A percentile compares a stretch with the other conserved stretches of the same genome.
Evolutionary conservation across 30 jellyfish, hydroid and myxozoan genomes (phyloP).

Genomic region (Catostylus mosaicus): DNA sequence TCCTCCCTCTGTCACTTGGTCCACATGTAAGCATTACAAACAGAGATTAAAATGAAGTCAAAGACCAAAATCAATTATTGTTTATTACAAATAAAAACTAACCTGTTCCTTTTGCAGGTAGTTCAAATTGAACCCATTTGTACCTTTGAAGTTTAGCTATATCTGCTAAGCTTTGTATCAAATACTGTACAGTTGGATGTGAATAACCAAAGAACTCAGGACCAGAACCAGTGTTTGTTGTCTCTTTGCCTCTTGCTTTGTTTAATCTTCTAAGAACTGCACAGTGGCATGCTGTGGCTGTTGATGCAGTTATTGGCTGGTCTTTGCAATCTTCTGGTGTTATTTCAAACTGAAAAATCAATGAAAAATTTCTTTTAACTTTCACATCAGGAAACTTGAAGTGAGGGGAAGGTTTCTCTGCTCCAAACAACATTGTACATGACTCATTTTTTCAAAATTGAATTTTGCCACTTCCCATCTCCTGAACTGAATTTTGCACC

Average conservation of each 20-base stretch:
- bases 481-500: too few relatives aligned
- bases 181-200: conserved; percentile 89
- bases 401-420: too few relatives aligned
- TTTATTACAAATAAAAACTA: not conserved
- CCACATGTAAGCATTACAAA: too few relatives aligned
- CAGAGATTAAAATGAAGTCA: too few relatives aligned
- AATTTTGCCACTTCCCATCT: too few relatives aligned
- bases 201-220: conserved; percentile 97
- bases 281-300: conserved; percentile 98
- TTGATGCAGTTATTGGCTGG: conserved; percentile 86
- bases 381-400: too few relatives aligned
- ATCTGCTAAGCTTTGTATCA: conserved; percentile 82
- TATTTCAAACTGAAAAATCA: conserved; percentile 80
- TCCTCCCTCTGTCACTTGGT: too few relatives aligned
- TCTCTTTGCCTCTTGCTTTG: conserved; percentile 92
- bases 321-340: conserved; percentile 93
- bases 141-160: conserved; percentile 71
- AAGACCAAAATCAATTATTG: too few relatives aligned
- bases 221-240: conserved; percentile 97
- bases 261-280: conserved; percentile 83
- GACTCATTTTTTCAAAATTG: too few relatives aligned
- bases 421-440: too few relatives aligned
- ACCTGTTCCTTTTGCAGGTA: conserved; percentile 79
- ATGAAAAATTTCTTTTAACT: too few relatives aligned
- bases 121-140: conserved; percentile 79